Conservation (phyloP, 2,113 vertebrate species). For the Xiphias gladius region DNA sequence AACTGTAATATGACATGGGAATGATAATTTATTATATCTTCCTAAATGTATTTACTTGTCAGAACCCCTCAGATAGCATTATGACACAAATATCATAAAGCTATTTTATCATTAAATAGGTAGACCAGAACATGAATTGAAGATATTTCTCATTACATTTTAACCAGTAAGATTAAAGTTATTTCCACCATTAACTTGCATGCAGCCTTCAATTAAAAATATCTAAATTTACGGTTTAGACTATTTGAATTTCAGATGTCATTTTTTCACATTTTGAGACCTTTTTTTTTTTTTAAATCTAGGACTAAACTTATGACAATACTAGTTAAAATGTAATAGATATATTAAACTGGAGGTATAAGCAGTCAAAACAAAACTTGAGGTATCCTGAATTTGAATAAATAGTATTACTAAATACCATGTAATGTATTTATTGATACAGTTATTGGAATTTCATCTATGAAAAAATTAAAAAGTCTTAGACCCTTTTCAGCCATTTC, state of each 20-base stretch:
- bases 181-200: neutral
- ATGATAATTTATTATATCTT: neutral
- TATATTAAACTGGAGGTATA: neutral
- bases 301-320: neutral
- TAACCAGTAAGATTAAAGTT: neutral
- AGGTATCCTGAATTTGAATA: neutral
- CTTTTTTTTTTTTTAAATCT: too few relatives aligned
- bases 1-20: neutral
- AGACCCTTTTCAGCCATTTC: slow-evolving; percentile 1
- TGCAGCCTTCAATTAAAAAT: neutral
- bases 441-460: too few relatives aligned
- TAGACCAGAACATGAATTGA: neutral
- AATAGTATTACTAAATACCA: neutral
- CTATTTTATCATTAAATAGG: neutral
- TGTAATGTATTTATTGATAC: neutral
- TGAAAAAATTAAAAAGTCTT: neutral
- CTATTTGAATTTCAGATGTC: too few relatives aligned
- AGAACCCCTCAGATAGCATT: neutral
- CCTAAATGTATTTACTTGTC: neutral
- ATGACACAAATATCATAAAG: neutral
- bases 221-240: too few relatives aligned
- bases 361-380: too few relatives aligned
- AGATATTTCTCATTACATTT: neutral
- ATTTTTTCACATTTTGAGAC: too few relatives aligned
- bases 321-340: too few relatives aligned